Percentiles rank a stretch among this genome's conserved stretches.
These are phyloP conservation scores for Matsumurasca onukii DNA, from an alignment of 1,140 invertebrate species.

Conservation along the genomic window DNA sequence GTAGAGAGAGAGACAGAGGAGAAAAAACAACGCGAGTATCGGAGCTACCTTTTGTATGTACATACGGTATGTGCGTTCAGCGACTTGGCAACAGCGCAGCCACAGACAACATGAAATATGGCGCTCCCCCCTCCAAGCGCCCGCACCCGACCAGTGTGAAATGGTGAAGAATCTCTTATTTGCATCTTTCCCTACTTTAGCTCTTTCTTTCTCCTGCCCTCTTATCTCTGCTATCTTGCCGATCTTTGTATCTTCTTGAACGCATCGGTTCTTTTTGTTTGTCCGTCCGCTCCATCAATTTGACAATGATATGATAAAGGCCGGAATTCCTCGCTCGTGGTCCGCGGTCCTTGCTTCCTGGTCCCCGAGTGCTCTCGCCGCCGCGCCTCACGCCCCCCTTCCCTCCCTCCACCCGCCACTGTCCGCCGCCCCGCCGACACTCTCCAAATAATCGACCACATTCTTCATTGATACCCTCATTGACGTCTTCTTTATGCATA, in stretches of 20 bases:
- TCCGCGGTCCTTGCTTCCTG: slow-evolving; percentile 1
- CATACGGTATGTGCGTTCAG: slow-evolving; percentile 27
- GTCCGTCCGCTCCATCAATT: slow-evolving; percentile 8
- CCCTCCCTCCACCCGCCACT: not conserved
- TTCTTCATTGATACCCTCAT: no score
- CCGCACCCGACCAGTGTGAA: slow-evolving; percentile 11
- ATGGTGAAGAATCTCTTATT: slow-evolving; percentile 32
- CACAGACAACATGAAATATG: slow-evolving; percentile 38
- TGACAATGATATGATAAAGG: slow-evolving; percentile 27
- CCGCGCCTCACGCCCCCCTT: not conserved
- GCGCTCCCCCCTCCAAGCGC: slow-evolving; percentile 9
- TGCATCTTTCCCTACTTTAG: slow-evolving; percentile 15
- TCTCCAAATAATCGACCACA: no score
- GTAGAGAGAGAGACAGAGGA: slow-evolving; percentile 27
- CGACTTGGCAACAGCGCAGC: slow-evolving; percentile 31
- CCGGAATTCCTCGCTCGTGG: slow-evolving; percentile 10
- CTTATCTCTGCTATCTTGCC: slow-evolving; percentile 21
- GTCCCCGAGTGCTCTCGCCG: not conserved
- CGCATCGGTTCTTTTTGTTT: slow-evolving; percentile 4
- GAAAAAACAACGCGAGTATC: slow-evolving; percentile 21
- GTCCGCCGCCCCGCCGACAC: no score
- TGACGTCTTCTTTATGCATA: no score
- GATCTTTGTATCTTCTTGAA: slow-evolving; percentile 18
- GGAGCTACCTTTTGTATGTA: slow-evolving; percentile 28
- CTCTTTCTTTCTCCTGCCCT: slow-evolving; percentile 29